These are phyloP conservation scores for Ochlodes sylvanus DNA, from an alignment of 2,888 invertebrate species.

Conservation along the genomic window DNA sequence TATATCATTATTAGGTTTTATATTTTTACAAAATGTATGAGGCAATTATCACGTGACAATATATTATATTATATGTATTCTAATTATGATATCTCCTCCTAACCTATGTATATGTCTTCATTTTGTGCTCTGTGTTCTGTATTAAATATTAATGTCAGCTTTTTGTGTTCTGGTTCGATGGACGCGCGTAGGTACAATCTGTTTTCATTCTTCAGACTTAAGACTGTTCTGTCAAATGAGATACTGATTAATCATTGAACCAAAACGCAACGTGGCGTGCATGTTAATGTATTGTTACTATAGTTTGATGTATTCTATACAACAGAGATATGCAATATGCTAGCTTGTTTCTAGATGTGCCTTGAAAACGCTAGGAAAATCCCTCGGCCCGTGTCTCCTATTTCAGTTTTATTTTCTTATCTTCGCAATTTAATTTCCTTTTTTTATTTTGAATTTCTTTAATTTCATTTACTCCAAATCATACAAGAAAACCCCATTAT, in stretches of 20 bases:
- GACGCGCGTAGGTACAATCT: conserved; percentile 56
- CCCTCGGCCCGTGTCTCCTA: conserved; percentile 74
- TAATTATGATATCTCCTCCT: conserved; percentile 72
- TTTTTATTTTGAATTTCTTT: conserved; percentile 49
- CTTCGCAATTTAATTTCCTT: conserved; percentile 54
- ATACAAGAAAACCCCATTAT: conserved; percentile 41
- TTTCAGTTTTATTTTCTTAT: conserved; percentile 60
- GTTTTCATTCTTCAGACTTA: conserved; percentile 52
- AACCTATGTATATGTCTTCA: conserved; percentile 81
- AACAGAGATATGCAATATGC: conserved; percentile 61
- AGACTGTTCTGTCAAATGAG: conserved; percentile 55
- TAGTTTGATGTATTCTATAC: conserved; percentile 76
- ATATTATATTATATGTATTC: conserved; percentile 68
- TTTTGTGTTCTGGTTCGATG: conserved; percentile 84
- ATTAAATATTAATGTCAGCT: conserved; percentile 81
- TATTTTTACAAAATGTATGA: conserved; percentile 78
- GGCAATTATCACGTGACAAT: conserved; percentile 83
- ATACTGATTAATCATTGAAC: conserved; percentile 71
- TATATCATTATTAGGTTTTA: conserved; percentile 82
- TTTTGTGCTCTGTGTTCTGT: conserved; percentile 84
- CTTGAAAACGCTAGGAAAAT: conserved; percentile 73
- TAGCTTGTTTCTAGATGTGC: conserved; percentile 83
- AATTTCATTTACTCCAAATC: conserved; percentile 48
- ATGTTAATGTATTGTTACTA: conserved; percentile 80
- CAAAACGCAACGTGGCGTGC: conserved; percentile 82